A percentile compares a stretch with the other conserved stretches of the same genome.
phyloP scores from a whole-genome alignment of 2,797 vertebrate genomes.

The Ciconia nigra region DNA sequence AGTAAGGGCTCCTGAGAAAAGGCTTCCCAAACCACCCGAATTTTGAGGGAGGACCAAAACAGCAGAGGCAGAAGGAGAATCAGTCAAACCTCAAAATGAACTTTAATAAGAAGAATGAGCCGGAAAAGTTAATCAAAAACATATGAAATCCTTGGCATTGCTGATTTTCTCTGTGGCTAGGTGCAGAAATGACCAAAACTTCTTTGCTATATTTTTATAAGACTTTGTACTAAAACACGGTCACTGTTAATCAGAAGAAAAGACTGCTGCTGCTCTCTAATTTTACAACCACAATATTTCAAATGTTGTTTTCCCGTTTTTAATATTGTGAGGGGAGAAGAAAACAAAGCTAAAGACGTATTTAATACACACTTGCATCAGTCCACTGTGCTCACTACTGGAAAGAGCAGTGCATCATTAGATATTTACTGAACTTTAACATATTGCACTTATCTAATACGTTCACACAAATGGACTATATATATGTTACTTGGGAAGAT shows the following conservation, averaged over 20 bases:
- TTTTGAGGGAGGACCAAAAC: background rate
- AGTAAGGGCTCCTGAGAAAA: background rate
- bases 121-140: background rate
- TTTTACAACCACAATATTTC: background rate
- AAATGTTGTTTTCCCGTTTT: background rate
- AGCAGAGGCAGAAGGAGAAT: background rate
- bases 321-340: background rate
- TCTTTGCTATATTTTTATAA: background rate
- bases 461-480: background rate
- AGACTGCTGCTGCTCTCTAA: background rate
- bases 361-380: background rate
- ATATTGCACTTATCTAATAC: background rate
- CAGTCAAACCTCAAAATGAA: conserved; percentile 18
- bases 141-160: background rate
- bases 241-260: background rate
- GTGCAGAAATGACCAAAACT: background rate
- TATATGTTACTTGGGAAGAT: background rate
- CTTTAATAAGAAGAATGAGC: background rate
- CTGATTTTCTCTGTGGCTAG: background rate
- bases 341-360: background rate
- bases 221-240: background rate
- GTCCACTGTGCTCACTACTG: background rate
- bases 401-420: background rate
- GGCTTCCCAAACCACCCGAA: background rate
- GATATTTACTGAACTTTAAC: background rate